Evolutionary conservation across 2,888 invertebrate species (phyloP).

Genomic region (Boloria selene): DNA sequence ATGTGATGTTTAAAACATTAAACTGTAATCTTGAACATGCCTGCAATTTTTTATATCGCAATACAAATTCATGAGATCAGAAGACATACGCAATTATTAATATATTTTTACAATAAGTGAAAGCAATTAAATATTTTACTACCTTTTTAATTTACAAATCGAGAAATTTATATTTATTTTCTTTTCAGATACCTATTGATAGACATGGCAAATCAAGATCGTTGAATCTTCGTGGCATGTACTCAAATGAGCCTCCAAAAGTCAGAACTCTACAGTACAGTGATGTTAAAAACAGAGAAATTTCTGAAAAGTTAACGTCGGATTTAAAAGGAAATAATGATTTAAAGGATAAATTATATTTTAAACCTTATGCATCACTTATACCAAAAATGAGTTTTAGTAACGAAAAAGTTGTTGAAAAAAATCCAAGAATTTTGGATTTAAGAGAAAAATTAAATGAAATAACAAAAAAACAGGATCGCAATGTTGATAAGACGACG

Average conservation of each 20-base stretch:
- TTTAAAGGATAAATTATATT: conserved; percentile 61
- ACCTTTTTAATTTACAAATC: background rate
- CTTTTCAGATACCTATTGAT: conserved; percentile 75
- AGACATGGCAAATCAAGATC: conserved; percentile 73
- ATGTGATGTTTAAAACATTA: conserved; percentile 33
- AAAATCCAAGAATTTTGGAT: conserved; percentile 74
- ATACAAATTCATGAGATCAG: conserved; percentile 22
- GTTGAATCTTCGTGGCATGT: conserved; percentile 65
- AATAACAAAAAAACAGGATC: conserved; percentile 72
- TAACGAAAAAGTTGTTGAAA: conserved; percentile 69
- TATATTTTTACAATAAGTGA: background rate
- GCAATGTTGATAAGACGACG: conserved; percentile 68
- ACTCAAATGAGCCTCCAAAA: conserved; percentile 60
- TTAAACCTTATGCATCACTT: conserved; percentile 66
- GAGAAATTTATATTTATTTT: conserved; percentile 33
- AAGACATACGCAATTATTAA: background rate
- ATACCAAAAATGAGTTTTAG: conserved; percentile 76
- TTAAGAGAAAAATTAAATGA: conserved; percentile 74
- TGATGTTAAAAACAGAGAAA: conserved; percentile 53
- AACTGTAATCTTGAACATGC: conserved; percentile 23
- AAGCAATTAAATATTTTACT: too few species aligned
- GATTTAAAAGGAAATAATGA: conserved; percentile 58
- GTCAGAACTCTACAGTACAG: conserved; percentile 57
- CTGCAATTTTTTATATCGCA: conserved; percentile 19
- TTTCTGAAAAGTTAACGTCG: conserved; percentile 48